phyloP scores from a whole-genome alignment of 2,888 invertebrate species.

The Sylvicola fuscatus region DNA sequence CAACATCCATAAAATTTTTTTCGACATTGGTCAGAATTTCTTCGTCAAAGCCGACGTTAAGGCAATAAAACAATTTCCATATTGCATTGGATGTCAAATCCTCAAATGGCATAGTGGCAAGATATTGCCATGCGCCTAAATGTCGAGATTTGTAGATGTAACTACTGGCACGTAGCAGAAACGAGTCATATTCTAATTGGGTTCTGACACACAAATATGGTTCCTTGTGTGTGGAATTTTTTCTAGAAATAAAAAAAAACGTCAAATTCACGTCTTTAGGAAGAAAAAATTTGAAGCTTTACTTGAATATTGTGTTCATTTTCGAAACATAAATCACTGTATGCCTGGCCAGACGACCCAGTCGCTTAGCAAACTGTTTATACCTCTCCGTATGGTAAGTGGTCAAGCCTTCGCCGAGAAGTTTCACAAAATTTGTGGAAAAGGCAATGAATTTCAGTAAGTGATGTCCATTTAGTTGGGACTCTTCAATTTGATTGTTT shows the following conservation, averaged over 20 bases:
- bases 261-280: not conserved
- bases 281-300: constrained; percentile 6
- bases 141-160: constrained; percentile 49
- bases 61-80: constrained; percentile 44
- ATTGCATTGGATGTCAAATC: constrained; percentile 33
- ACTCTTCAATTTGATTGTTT: constrained; percentile 22
- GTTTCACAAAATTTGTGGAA: constrained; percentile 37
- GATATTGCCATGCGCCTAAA: constrained; percentile 62
- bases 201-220: constrained; percentile 32
- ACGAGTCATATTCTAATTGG: constrained; percentile 51
- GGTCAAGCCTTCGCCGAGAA: constrained; percentile 41
- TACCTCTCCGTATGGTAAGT: constrained; percentile 44
- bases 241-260: constrained; percentile 10
- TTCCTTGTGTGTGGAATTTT: constrained; percentile 23
- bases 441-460: constrained; percentile 48
- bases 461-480: constrained; percentile 34
- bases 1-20: constrained; percentile 26
- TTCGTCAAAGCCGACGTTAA: constrained; percentile 32
- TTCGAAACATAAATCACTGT: constrained; percentile 53
- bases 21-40: constrained; percentile 11
- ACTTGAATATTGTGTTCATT: constrained; percentile 25
- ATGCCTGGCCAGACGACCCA: constrained; percentile 46
- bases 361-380: constrained; percentile 45
- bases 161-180: constrained; percentile 45
- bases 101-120: constrained; percentile 50